These are phyloP conservation scores for Tapirus terrestris DNA, from an alignment of 2,113 vertebrate species.

Conservation along the genomic window DNA sequence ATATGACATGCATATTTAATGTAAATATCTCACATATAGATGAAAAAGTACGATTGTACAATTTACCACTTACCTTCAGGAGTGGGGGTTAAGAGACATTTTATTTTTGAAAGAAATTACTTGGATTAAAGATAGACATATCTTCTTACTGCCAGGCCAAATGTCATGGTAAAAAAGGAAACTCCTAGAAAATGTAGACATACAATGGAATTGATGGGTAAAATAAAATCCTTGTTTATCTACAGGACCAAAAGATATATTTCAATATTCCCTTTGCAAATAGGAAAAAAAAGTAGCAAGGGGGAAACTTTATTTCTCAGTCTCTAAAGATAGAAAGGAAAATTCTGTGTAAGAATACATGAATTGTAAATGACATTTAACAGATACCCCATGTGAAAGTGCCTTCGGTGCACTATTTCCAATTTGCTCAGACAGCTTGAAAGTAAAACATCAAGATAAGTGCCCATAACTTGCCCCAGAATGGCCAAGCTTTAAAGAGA, in stretches of 20 bases:
- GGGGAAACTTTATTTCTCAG: slow-evolving; percentile 58
- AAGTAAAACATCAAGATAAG: slow-evolving; percentile 73
- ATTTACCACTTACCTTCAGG: slow-evolving; percentile 36
- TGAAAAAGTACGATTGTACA: slow-evolving; percentile 37
- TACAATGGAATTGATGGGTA: background rate
- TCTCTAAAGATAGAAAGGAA: slow-evolving; percentile 53
- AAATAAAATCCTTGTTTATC: slow-evolving; percentile 14
- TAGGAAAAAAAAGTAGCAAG: background rate
- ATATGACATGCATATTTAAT: slow-evolving; percentile 62
- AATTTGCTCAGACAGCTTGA: slow-evolving; percentile 76
- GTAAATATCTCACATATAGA: slow-evolving; percentile 33
- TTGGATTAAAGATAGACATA: slow-evolving; percentile 57
- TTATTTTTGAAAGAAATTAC: slow-evolving; percentile 30
- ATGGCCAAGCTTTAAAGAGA: slow-evolving; percentile 69
- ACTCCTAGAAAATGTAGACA: background rate
- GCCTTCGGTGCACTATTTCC: slow-evolving; percentile 74
- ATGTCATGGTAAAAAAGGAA: slow-evolving; percentile 11
- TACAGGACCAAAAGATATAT: background rate
- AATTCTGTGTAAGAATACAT: slow-evolving; percentile 55
- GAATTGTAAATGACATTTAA: slow-evolving; percentile 76
- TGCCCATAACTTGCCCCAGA: slow-evolving; percentile 56
- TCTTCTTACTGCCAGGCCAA: slow-evolving; percentile 19
- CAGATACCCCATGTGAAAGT: slow-evolving; percentile 73
- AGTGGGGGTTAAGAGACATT: background rate
- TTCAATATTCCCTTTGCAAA: slow-evolving; percentile 36